Evolutionary conservation across 2,888 invertebrate genomes (phyloP), one percentile per base, ranked within the genome.

Genomic region (Habrosyne pyritoides): DNA sequence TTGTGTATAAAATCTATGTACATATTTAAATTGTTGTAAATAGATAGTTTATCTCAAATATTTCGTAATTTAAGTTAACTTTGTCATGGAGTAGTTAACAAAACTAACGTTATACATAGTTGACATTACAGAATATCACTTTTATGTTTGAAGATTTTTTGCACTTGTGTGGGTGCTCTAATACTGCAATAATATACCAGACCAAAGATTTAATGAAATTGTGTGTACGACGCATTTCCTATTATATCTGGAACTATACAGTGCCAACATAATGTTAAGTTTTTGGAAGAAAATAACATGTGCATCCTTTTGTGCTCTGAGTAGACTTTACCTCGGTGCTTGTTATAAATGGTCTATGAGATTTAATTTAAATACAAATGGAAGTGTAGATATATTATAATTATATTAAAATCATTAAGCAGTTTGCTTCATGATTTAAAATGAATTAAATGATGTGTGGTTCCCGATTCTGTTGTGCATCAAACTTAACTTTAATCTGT

Each of bases 11-110:
- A 83, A 84, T 85, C 77, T 87, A 81, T 84, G 89, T 89, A 90
- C 80, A 82, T 88, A 87, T 79, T 83, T 82, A 83, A 85, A 86
- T 89, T 89, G 85, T 88, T 90, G 90, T 91, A 90, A 89, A 89
- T 91, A 89, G 80, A 90, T 88, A 88, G 88, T 89, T 77, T 88
- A 91, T 87, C 75, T 83, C 78, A 79, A 82, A 78, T 77, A 79
- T 81, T 77, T 81, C 71, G 73, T 78, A 77, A 67, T 69, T 60
- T 60, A 57, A 61, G 61, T 69, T 68, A 67, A 66, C 57, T 63
- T 61, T 22, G 22, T 48, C 21, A 58, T 69, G n/a, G n/a, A n/a
- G n/a, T 71, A 65, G 69, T 64, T 42, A 42, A 42, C 33, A 28
- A 47, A 21, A 47, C 47, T 47, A 53, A 53, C 46, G 21, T 47